phyloP scores from a whole-genome alignment of 2,888 invertebrate species.

The Phaedon cochleariae region DNA sequence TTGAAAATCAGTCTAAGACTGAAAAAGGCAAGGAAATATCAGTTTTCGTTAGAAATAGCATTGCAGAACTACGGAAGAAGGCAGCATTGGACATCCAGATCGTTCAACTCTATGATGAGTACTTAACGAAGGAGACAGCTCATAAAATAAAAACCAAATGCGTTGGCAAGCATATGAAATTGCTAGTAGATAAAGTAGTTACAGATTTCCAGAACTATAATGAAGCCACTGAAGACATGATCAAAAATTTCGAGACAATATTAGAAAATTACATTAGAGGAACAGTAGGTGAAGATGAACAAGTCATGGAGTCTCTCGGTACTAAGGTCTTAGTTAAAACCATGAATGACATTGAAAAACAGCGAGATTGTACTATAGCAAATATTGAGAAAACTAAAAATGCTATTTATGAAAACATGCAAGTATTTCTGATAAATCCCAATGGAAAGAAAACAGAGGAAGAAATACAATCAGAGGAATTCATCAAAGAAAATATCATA shows the following conservation, averaged over 20 bases:
- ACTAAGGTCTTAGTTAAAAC: neutral
- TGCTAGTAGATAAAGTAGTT: neutral
- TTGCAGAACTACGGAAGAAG: conserved; percentile 5
- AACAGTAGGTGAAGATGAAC: neutral
- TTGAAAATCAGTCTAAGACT: neutral
- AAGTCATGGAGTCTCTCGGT: neutral
- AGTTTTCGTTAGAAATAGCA: neutral
- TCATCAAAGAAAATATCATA: conserved; percentile 12
- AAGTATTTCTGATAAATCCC: conserved; percentile 13
- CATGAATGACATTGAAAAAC: neutral
- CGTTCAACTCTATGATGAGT: conserved; percentile 9
- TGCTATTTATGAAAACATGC: conserved; percentile 8
- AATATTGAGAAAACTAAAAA: conserved; percentile 6
- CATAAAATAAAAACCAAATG: neutral
- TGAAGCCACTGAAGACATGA: neutral
- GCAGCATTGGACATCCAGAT: conserved; percentile 5
- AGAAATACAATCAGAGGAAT: conserved; percentile 18
- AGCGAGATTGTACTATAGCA: neutral
- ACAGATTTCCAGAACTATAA: conserved; percentile 4
- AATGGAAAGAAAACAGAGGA: conserved; percentile 10
- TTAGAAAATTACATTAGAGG: neutral
- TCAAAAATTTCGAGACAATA: neutral
- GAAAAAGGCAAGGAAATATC: neutral
- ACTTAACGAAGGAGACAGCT: neutral
- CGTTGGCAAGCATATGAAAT: neutral